Conservation (phyloP, 2,113 vertebrate species). For the Thermophis baileyi region DNA sequence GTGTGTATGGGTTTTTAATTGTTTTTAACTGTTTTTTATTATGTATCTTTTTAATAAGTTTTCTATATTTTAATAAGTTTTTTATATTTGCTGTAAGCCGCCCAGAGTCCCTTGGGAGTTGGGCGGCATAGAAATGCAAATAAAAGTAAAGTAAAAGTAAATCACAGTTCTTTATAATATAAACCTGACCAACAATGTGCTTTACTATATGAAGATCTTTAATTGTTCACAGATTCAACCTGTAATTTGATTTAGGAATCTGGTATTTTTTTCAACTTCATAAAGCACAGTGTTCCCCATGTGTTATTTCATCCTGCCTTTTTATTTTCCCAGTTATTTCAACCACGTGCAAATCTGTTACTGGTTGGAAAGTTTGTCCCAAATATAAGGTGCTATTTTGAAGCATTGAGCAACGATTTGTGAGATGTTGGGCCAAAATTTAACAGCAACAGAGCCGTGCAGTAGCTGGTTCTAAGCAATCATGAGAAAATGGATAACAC, state of each 20-base stretch:
- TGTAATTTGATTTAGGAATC: slow-evolving; percentile 47
- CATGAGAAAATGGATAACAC: slow-evolving; percentile 51
- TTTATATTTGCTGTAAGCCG: too few species aligned
- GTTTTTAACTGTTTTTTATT: too few species aligned
- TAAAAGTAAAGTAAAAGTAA: too few species aligned
- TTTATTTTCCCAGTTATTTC: slow-evolving; percentile 58
- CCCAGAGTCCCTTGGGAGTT: too few species aligned
- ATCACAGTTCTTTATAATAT: slow-evolving; percentile 12
- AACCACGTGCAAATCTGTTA: slow-evolving; percentile 57
- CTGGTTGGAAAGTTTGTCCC: slow-evolving; percentile 52
- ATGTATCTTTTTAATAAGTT: too few species aligned
- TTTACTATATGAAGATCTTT: slow-evolving; percentile 51
- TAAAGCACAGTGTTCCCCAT: slow-evolving; percentile 50
- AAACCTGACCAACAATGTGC: not conserved
- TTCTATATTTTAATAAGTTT: too few species aligned
- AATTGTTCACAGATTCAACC: slow-evolving; percentile 39
- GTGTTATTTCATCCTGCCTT: slow-evolving; percentile 38
- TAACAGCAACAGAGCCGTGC: slow-evolving; percentile 37
- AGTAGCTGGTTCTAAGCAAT: slow-evolving; percentile 49
- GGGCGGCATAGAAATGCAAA: too few species aligned
- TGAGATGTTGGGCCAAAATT: slow-evolving; percentile 61
- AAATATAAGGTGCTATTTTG: slow-evolving; percentile 55
- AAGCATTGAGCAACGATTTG: slow-evolving; percentile 71
- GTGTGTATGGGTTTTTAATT: too few species aligned
- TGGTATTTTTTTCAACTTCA: slow-evolving; percentile 47